Conservation (phyloP, 2,888 invertebrate species). For the Sympetrum striolatum region DNA sequence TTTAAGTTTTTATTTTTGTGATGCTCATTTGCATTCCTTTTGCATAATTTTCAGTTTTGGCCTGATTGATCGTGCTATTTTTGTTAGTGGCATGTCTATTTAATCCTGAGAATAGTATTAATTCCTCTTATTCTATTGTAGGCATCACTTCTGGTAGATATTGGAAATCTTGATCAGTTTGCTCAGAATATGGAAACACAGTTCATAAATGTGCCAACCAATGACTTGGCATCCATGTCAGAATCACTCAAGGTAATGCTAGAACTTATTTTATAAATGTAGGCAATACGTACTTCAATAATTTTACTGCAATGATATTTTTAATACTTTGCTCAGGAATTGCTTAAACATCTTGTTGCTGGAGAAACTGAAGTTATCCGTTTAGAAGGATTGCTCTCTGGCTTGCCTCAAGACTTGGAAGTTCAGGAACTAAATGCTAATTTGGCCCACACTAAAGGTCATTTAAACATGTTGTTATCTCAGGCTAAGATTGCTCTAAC, state of each 20-base stretch:
- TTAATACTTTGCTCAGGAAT: slow-evolving; percentile 63
- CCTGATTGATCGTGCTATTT: not conserved
- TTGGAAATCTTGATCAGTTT: slow-evolving; percentile 73
- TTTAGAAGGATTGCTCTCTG: slow-evolving; percentile 69
- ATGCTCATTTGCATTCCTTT: not conserved
- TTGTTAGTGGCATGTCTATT: not conserved
- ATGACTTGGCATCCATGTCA: slow-evolving; percentile 76
- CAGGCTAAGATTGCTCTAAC: slow-evolving; percentile 74
- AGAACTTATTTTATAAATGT: slow-evolving; percentile 46
- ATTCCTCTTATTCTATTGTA: slow-evolving; percentile 50
- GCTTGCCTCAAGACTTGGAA: slow-evolving; percentile 71
- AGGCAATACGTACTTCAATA: slow-evolving; percentile 28
- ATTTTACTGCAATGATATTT: not conserved
- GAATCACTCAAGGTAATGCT: slow-evolving; percentile 73
- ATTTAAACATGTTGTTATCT: slow-evolving; percentile 70
- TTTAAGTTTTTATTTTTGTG: not conserved
- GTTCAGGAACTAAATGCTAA: slow-evolving; percentile 66
- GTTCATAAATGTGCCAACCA: slow-evolving; percentile 72
- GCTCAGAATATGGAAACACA: slow-evolving; percentile 72
- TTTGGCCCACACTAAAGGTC: slow-evolving; percentile 67
- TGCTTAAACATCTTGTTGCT: slow-evolving; percentile 72
- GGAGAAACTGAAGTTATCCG: slow-evolving; percentile 72
- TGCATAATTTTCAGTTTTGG: not conserved
- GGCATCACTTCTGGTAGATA: slow-evolving; percentile 63
- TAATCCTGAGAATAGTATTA: not conserved